Conservation (phyloP, 2,797 vertebrate species). For the Lycodopsis pacificus region DNA sequence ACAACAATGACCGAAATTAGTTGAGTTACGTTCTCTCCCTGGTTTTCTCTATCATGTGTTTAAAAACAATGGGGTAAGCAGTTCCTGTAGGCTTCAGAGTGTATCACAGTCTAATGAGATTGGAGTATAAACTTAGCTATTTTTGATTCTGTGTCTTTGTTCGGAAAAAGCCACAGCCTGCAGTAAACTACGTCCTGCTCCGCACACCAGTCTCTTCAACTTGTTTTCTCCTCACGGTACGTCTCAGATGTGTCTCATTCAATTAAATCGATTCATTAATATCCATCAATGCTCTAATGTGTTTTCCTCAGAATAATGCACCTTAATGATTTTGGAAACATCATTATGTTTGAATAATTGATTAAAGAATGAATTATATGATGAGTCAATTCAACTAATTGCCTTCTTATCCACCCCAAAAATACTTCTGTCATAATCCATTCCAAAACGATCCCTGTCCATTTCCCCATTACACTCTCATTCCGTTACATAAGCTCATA, state of each 20-base stretch:
- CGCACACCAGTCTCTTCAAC: background rate
- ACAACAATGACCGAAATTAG: constrained; percentile 13
- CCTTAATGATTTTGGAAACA: constrained; percentile 1
- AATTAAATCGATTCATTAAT: constrained; percentile 17
- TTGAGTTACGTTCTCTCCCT: background rate
- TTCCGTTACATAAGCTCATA: constrained; percentile 58
- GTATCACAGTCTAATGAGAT: constrained; percentile 58
- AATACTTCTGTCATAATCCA: constrained; percentile 25
- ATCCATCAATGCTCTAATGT: constrained; percentile 3
- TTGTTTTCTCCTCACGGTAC: background rate
- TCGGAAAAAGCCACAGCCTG: constrained; percentile 28
- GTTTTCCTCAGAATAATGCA: constrained; percentile 12
- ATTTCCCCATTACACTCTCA: constrained; percentile 29
- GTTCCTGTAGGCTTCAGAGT: constrained; percentile 34
- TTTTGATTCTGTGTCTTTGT: constrained; percentile 49
- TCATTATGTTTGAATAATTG: constrained; percentile 13
- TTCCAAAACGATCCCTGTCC: constrained; percentile 20
- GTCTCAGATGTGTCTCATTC: background rate
- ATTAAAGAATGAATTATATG: background rate
- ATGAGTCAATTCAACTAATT: constrained; percentile 28
- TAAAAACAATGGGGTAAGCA: constrained; percentile 5
- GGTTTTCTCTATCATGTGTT: constrained; percentile 15
- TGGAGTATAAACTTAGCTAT: constrained; percentile 34
- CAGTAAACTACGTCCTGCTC: constrained; percentile 31
- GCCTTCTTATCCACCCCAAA: background rate